Evolutionary conservation across 2,797 vertebrate genomes (phyloP), one percentile per base, ranked within the genome.

Genomic region (Mastacembelus armatus): DNA sequence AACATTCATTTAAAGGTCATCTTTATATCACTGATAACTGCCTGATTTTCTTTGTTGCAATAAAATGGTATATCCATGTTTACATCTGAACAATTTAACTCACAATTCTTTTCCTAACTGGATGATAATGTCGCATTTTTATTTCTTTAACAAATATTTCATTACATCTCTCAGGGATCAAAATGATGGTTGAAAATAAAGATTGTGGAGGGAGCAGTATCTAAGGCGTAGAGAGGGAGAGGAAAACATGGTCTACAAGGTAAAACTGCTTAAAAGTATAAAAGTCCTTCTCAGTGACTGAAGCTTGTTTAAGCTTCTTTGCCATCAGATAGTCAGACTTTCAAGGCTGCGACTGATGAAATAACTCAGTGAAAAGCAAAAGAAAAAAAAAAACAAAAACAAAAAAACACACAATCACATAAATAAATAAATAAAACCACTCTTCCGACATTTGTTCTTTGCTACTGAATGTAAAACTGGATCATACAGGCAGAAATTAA

Each of bases 301-400:
- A n/a, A n/a, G n/a, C n/a, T n/a, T n/a, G n/a, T n/a, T n/a, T n/a
- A n/a, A n/a, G 9, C 12, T 3, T 11, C 58, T 27, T 58, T 48
- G 39, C n/a, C n/a, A n/a, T n/a, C n/a, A n/a, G n/a, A 56, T 52
- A 43, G 9, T 43, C 14, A 27, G 40, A 16, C 21, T 27, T 44
- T 76, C 48, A 65, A 54, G 48, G 58, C 29, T 73, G 49, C 10
- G 0, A 18, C 40, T 54, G 2, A 44, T 57, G 27, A 35, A 66
- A 52, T 58, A 39, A 54, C 12, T 10, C 12, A 38, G 33, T 26
- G 14, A 45, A 5, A 67, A n/a, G 24, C 38, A 35, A 47, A 19
- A 4, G 10, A 38, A 43, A 14, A 10, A 38, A 66, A 30, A 22
- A n/a, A 3, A 6, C 55, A 55, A n/a, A 50, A 27, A 30, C 16